Base-by-base conservation (phyloP, 2,113 vertebrate species). In the Rhipidura dahli region DNA sequence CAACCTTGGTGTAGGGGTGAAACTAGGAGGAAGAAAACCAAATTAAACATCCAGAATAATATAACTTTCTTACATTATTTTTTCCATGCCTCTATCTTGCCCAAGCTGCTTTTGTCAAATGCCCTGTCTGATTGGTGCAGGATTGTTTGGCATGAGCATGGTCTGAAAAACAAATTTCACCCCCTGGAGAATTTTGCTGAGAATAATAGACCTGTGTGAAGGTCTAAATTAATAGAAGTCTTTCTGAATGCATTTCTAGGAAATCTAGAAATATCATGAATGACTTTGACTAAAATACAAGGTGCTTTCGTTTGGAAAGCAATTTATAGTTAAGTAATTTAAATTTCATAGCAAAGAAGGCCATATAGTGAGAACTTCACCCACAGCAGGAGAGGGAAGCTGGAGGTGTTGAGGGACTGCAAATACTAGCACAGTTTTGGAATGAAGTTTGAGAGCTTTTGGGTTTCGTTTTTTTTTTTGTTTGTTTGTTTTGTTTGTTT, bases 241-340 rank as follows among this genome's bases (percentile, higher is more conserved):
- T 84, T 94, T 93, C 91, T 92, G 72, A 92, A 81, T 84, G n/a
- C 49, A 68, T 95, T 95, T 97, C 80, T 94, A 94, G 86, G 76
- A 94, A 94, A 81, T 51, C 39, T 82, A 86, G 89, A 87, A 68
- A 73, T 63, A 91, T 84, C 61, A 35, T 40, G 76, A 53, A 27
- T 71, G 90, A 91, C 93, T 96, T 84, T 40, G 90, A 79, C 90
- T 88, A 31, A 89, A 95, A 88, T 64, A 87, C 90, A 91, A 82
- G 63, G 31, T 95, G 86, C 88, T n/a, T 51, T 42, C 79, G 42
- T 87, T 96, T 82, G 60, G 84, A 92, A 94, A 94, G 65, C 83
- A 82, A 93, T 95, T 95, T 94, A 66, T 89, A 80, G 84, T 90
- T 90, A 92, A 95, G 87, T 71, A 83, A 94, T 95, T 97, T 95